These are phyloP conservation scores for Heliconius charithonia DNA, from an alignment of 2,888 invertebrate genomes.

Conservation along the genomic window DNA sequence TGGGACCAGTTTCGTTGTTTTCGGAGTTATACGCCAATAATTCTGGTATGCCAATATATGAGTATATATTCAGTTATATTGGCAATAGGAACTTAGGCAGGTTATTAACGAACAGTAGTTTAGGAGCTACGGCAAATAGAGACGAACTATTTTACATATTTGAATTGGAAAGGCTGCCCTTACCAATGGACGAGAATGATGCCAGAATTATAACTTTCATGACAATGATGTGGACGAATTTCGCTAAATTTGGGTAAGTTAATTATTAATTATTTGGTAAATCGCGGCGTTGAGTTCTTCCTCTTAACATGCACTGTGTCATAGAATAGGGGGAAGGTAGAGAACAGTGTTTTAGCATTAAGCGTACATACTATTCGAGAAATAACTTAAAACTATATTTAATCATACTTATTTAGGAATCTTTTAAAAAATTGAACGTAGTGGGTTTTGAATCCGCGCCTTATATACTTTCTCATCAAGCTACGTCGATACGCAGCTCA, in stretches of 20 bases:
- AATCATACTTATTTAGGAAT: too few species aligned
- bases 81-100: conserved; percentile 74
- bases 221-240: conserved; percentile 81
- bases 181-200: conserved; percentile 74
- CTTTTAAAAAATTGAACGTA: too few species aligned
- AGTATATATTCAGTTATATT: conserved; percentile 73
- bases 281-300: neutral
- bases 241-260: conserved; percentile 77
- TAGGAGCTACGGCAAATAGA: conserved; percentile 68
- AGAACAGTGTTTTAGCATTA: too few species aligned
- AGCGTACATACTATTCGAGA: too few species aligned
- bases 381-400: too few species aligned
- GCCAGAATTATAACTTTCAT: conserved; percentile 75
- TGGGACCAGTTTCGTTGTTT: conserved; percentile 73
- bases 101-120: conserved; percentile 68
- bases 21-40: conserved; percentile 67
- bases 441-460: too few species aligned
- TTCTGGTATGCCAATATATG: conserved; percentile 60
- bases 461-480: too few species aligned
- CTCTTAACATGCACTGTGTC: neutral
- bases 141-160: conserved; percentile 76
- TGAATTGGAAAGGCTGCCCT: conserved; percentile 68
- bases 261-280: neutral
- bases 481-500: too few species aligned
- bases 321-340: too few species aligned